These are phyloP conservation scores for Atherix ibis DNA, from an alignment of 2,888 invertebrate genomes.

Conservation along the genomic window DNA sequence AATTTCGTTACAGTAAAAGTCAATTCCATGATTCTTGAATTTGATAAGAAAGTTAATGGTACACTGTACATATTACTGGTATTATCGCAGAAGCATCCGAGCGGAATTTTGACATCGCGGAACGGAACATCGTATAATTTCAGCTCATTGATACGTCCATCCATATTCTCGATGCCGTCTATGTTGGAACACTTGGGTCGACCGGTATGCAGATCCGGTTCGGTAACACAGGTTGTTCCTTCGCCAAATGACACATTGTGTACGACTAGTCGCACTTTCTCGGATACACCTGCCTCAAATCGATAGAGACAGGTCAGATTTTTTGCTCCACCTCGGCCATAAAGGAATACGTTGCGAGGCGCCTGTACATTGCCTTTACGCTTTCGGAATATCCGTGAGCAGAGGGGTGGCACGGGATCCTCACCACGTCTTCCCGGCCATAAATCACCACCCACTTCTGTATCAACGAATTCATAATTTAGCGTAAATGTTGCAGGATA, in stretches of 20 bases:
- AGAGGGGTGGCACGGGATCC: conserved; percentile 34
- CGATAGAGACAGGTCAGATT: conserved; percentile 64
- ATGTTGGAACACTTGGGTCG: conserved; percentile 41
- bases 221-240: conserved; percentile 47
- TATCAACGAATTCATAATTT: conserved; percentile 73
- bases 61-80: conserved; percentile 37
- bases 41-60: conserved; percentile 46
- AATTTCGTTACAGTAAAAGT: conserved; percentile 58
- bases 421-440: conserved; percentile 37
- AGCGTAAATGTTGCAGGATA: conserved; percentile 57
- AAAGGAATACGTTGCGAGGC: conserved; percentile 62
- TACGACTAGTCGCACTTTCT: conserved; percentile 47
- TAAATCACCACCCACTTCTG: conserved; percentile 53
- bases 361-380: conserved; percentile 47
- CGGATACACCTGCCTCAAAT: conserved; percentile 49
- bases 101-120: conserved; percentile 47
- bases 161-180: conserved; percentile 21
- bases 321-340: conserved; percentile 65
- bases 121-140: conserved; percentile 50
- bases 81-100: conserved; percentile 71
- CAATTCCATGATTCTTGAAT: conserved; percentile 55
- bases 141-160: conserved; percentile 37
- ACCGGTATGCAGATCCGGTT: conserved; percentile 55
- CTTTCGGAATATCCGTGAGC: conserved; percentile 48
- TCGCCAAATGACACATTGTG: conserved; percentile 60